Percentiles rank a stretch among this genome's conserved stretches.
Evolutionary conservation across 1,140 invertebrate species (phyloP).

Genomic region (Drosophila takahashii): DNA sequence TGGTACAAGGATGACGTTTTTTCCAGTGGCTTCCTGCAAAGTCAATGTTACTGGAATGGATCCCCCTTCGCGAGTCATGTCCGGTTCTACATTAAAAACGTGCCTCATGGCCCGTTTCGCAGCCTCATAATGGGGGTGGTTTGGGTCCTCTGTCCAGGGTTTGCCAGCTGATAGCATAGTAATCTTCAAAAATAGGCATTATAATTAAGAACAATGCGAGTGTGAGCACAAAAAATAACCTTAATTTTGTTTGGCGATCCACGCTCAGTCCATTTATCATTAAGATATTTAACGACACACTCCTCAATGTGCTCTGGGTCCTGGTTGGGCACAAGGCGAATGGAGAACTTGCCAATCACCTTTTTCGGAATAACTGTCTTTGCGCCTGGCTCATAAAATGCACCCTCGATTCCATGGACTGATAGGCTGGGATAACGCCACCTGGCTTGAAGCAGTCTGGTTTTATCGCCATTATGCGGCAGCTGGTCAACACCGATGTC

Average conservation of each 20-base stretch:
- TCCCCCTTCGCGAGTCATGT: constrained; percentile 97
- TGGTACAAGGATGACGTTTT: constrained; percentile 96
- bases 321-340: constrained; percentile 97
- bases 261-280: constrained; percentile 89
- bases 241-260: constrained; percentile 95
- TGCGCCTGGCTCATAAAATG: constrained; percentile 95
- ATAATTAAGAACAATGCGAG: constrained; percentile 77
- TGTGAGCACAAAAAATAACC: constrained; percentile 84
- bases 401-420: constrained; percentile 94
- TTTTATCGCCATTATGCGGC: constrained; percentile 91
- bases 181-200: constrained; percentile 83
- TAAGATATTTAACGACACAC: constrained; percentile 90
- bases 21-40: constrained; percentile 94
- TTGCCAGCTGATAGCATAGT: constrained; percentile 90
- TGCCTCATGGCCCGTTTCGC: constrained; percentile 93
- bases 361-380: constrained; percentile 98
- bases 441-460: constrained; percentile 92
- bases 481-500: constrained; percentile 90
- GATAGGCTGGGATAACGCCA: constrained; percentile 96
- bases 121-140: constrained; percentile 96
- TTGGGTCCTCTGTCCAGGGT: constrained; percentile 96
- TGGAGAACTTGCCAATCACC: constrained; percentile 98
- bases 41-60: constrained; percentile 98
- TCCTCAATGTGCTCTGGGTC: constrained; percentile 91
- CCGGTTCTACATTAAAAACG: constrained; percentile 96